These are phyloP conservation scores for Polydrusus pterygomalis DNA, from an alignment of 2,888 invertebrate species.

Conservation along the genomic window DNA sequence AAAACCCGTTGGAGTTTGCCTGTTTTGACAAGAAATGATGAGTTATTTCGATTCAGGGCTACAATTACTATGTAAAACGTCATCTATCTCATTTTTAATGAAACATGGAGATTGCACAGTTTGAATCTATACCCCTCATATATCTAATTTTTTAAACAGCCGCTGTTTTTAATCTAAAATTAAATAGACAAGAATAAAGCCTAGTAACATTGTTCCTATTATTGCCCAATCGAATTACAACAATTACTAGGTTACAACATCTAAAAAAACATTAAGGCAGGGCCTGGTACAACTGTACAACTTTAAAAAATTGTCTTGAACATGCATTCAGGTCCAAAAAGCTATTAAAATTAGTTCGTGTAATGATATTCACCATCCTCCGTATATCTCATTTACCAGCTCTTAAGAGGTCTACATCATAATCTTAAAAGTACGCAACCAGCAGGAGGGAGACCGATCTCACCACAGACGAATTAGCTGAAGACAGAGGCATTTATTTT, in stretches of 20 bases:
- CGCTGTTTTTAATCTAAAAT: constrained; percentile 2
- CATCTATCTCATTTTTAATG: too few relatives aligned
- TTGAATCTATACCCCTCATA: too few relatives aligned
- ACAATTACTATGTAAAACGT: too few relatives aligned
- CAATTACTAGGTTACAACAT: constrained; percentile 35
- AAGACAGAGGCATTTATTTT: too few relatives aligned
- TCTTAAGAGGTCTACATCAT: neutral
- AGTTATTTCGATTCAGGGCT: too few relatives aligned
- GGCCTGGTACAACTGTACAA: constrained; percentile 32
- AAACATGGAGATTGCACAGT: too few relatives aligned
- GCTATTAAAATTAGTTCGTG: constrained; percentile 41
- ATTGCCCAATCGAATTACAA: constrained; percentile 32
- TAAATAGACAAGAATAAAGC: constrained; percentile 14
- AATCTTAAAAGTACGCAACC: too few relatives aligned
- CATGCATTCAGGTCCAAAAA: constrained; percentile 41
- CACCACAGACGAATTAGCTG: too few relatives aligned
- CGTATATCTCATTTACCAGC: constrained; percentile 30
- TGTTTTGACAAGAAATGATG: too few relatives aligned
- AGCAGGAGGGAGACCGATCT: too few relatives aligned
- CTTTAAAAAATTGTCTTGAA: constrained; percentile 34
- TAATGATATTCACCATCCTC: constrained; percentile 48
- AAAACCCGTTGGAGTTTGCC: too few relatives aligned
- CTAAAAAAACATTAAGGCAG: constrained; percentile 43
- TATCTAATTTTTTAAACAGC: neutral
- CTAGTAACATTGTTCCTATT: constrained; percentile 6